Percentiles rank a stretch among this genome's conserved stretches.
phyloP scores from a whole-genome alignment of 2,797 vertebrate genomes.

The Myripristis murdjan region DNA sequence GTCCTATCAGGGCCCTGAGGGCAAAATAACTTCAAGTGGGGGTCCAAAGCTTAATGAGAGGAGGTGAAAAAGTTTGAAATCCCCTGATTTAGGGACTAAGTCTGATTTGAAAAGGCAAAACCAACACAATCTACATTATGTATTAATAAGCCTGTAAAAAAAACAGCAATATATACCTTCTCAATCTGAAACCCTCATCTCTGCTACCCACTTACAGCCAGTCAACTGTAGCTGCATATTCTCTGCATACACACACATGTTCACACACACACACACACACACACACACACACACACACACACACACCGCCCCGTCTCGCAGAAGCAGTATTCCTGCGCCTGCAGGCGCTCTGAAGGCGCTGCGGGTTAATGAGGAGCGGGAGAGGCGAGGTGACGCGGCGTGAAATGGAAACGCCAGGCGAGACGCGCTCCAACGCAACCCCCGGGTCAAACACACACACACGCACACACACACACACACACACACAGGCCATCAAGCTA shows the following conservation, averaged over 20 bases:
- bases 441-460: constrained; percentile 42
- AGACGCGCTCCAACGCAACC: constrained; percentile 54
- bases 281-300: too few relatives aligned
- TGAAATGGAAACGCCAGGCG: constrained; percentile 74
- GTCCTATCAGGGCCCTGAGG: too few relatives aligned
- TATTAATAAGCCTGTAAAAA: neutral
- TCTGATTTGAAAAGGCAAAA: too few relatives aligned
- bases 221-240: constrained; percentile 46
- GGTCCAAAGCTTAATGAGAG: too few relatives aligned
- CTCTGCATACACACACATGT: constrained; percentile 14
- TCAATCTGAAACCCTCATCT: constrained; percentile 40
- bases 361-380: constrained; percentile 76
- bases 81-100: too few relatives aligned
- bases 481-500: constrained; percentile 42
- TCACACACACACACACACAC: neutral
- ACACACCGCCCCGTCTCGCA: constrained; percentile 16
- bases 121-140: too few relatives aligned
- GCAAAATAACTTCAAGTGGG: too few relatives aligned
- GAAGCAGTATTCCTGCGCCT: constrained; percentile 35
- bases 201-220: constrained; percentile 27
- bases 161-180: neutral
- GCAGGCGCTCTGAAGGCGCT: constrained; percentile 40
- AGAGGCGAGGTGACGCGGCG: constrained; percentile 67
- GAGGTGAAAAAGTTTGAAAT: too few relatives aligned
- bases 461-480: neutral